Base-by-base conservation (phyloP, 30 jellyfish, hydroid and myxozoan genomes). In the Aurelia sp. region DNA sequence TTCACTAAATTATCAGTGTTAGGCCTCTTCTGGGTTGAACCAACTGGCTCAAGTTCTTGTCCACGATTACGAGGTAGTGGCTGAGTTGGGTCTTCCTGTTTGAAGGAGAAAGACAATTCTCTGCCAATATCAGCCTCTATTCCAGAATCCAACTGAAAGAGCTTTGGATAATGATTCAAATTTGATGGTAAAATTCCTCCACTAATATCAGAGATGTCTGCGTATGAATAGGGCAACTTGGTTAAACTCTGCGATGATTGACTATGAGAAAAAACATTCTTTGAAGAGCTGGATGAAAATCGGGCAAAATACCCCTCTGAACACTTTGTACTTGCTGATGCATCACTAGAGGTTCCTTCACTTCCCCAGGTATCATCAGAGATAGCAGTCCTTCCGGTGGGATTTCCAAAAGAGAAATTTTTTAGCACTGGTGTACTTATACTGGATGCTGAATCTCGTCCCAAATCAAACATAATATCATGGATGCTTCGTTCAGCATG, bases 41-140 rank as follows among this genome's bases (percentile, higher is more conserved):
- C 13, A 44, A 44, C 55, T 44, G 55, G 13, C 55, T 44, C 16
- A 44, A 7, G 15, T 8, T 44, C 55, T 44, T 6, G 55, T 44
- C 15, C 15, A 44, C 55, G 55, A 6, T 6, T 44, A 44, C 55
- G 55, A 4, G 55, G 55, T 8, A 44, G 55, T 44, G 55, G 55
- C 15, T 78, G 89, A 19, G 89, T 78, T 23, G 89, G 89, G 57
- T 37, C 89, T 40, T 78, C 89, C 65, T 78, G 89, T 10, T 62
- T 11, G 31, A 62, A 44, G 53, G 79, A 78, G 65, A 78, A 64
- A 13, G 79, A 57, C 70, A 68, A 62, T 4, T 27, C 59, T 4
- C 63, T 70, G 3, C 48, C 89, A 18, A 21, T 13, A 4, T 31
- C 50, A 12, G 64, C 89, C 21, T 78, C 79, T 9, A 17, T 8